A percentile compares a stretch with the other conserved stretches of the same genome.
Conservation (phyloP, 1,140 invertebrate species). For the Panagrolaimus sp. region DNA sequence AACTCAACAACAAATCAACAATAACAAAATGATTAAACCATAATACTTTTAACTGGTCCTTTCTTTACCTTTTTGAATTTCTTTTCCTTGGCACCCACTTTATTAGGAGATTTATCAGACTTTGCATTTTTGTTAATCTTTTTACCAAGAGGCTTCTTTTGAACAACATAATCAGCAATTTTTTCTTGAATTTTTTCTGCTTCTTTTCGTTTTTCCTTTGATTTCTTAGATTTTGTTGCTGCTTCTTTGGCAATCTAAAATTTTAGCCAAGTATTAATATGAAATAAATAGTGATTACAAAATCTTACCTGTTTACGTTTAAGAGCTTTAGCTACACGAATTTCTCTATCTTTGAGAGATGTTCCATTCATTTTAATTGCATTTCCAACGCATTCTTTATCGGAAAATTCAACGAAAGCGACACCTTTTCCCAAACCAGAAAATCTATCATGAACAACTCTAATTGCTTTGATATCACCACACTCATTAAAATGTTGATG, state of each 20-base stretch:
- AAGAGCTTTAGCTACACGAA: slow-evolving; percentile 7
- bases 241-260: neutral
- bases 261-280: too few relatives aligned
- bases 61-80: neutral
- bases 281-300: too few relatives aligned
- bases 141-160: neutral
- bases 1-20: too few relatives aligned
- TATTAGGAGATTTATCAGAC: neutral
- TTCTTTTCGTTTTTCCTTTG: neutral
- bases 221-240: slow-evolving; percentile 1
- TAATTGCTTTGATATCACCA: slow-evolving; percentile 7
- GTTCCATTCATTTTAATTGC: slow-evolving; percentile 11
- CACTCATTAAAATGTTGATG: neutral
- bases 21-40: too few relatives aligned
- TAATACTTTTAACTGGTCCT: too few relatives aligned
- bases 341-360: neutral
- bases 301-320: neutral
- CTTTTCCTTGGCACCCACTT: neutral
- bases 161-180: neutral
- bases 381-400: neutral
- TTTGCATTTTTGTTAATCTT: neutral
- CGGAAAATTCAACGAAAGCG: neutral
- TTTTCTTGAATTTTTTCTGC: slow-evolving; percentile 8
- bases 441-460: neutral
- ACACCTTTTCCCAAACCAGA: neutral